phyloP scores from a whole-genome alignment of 2,797 vertebrate genomes.

The Crax fasciolata region DNA sequence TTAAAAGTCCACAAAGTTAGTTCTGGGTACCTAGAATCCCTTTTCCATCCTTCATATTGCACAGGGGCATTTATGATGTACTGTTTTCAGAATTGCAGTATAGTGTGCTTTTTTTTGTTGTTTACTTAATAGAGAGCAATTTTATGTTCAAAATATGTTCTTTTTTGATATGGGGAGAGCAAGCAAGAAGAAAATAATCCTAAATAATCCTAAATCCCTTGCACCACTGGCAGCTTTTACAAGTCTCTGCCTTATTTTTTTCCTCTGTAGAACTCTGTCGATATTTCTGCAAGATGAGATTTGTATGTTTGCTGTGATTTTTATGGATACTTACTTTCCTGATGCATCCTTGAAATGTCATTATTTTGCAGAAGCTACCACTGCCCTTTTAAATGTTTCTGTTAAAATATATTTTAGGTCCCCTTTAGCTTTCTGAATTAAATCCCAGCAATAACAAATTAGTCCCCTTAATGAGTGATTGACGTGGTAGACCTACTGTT shows the following conservation, averaged over 20 bases:
- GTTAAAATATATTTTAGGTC: not conserved
- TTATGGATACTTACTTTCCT: not conserved
- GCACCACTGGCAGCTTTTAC: not conserved
- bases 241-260: not conserved
- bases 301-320: not conserved
- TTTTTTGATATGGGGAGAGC: not conserved
- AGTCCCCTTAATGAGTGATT: not conserved
- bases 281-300: not conserved
- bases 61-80: not conserved
- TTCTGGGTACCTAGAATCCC: not conserved
- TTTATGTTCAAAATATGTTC: not conserved
- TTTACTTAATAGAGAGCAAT: not conserved
- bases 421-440: conserved; percentile 21
- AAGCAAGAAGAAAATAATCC: not conserved
- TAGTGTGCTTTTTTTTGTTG: not conserved
- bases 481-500: not conserved
- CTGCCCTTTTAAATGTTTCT: conserved; percentile 29
- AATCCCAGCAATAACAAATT: not conserved
- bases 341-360: conserved; percentile 35
- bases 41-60: not conserved
- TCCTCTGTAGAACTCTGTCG: not conserved
- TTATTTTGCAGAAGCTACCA: conserved; percentile 32
- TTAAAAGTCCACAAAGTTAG: not conserved
- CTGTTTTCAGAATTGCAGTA: not conserved
- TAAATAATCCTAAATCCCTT: not conserved